phyloP scores from a whole-genome alignment of 2,888 invertebrate species.

The Eretmocerus hayati region DNA sequence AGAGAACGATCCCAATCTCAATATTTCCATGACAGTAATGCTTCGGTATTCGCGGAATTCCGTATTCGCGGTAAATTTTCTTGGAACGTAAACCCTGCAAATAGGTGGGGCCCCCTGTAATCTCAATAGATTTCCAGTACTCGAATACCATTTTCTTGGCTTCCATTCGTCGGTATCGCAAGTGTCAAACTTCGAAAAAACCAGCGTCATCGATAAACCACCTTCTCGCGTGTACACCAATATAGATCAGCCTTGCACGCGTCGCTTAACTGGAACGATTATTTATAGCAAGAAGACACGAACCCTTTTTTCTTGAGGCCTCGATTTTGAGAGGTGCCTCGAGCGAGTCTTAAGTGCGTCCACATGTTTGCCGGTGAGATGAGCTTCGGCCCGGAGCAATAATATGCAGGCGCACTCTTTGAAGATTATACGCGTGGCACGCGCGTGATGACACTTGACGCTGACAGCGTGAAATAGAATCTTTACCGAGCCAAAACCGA shows the following conservation, averaged over 20 bases:
- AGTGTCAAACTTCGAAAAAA: too few relatives aligned
- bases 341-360: conserved; percentile 14
- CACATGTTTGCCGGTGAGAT: conserved; percentile 10
- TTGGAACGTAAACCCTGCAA: too few relatives aligned
- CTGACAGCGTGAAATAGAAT: conserved; percentile 8
- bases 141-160: too few relatives aligned
- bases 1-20: too few relatives aligned
- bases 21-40: too few relatives aligned
- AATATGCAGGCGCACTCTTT: background rate
- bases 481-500: background rate
- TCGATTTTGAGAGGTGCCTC: conserved; percentile 2
- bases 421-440: conserved; percentile 1
- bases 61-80: too few relatives aligned
- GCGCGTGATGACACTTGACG: conserved; percentile 6
- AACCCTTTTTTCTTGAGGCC: conserved; percentile 25
- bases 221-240: background rate
- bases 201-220: too few relatives aligned
- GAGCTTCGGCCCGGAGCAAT: conserved; percentile 1
- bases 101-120: too few relatives aligned
- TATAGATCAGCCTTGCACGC: conserved; percentile 20
- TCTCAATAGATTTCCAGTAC: too few relatives aligned
- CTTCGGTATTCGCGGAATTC: too few relatives aligned
- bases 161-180: too few relatives aligned
- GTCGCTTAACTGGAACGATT: conserved; percentile 19
- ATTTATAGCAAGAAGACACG: conserved; percentile 33